Evolutionary conservation across 2,888 invertebrate genomes (phyloP), one percentile per base, ranked within the genome.

Genomic region (Drosophila kuntzei): DNA sequence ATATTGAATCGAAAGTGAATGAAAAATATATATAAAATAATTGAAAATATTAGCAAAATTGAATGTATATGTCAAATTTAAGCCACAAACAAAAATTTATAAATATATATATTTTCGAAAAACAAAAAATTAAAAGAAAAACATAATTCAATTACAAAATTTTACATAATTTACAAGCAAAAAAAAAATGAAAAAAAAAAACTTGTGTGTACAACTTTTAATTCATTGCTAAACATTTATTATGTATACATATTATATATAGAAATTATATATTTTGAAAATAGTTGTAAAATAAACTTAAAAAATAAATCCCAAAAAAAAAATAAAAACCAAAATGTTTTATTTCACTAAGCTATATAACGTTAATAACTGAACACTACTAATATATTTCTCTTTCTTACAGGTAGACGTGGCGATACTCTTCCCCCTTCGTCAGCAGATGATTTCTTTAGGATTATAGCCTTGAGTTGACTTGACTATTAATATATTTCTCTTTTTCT

Each of bases 321-420:
- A 54, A 60, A 64, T 50, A 58, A 61, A 16, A 14, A 37, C 1
- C 18, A 18, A 20, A 22, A 11, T 71, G 54, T 67, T 62, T 71
- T 49, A 72, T 64, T 70, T 47, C 12, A 16, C 9, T 16, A 32
- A 36, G 6, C 18, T n/a, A 2, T 22, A 53, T 60, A 12, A 34
- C 3, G 12, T 18, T 11, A 11, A 9, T n/a, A 49, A 54, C 2
- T 32, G 44, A 59, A 47, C 65, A 51, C 43, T 76, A 89, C 89
- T 90, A 90, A 90, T 84, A 80, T 90, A 89, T 88, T 90, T 88
- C 55, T 90, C 90, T 90, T 69, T 79, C 32, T 77, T 71, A 27
- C 87, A 85, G 84, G 58, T 71, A 64, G 80, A 83, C 84, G 74
- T 32, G 12, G 27, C 27, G 18, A 14, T 43, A 9, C 27, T 11